Conservation (phyloP, 2,113 vertebrate species). For the Atrichornis clamosus region DNA sequence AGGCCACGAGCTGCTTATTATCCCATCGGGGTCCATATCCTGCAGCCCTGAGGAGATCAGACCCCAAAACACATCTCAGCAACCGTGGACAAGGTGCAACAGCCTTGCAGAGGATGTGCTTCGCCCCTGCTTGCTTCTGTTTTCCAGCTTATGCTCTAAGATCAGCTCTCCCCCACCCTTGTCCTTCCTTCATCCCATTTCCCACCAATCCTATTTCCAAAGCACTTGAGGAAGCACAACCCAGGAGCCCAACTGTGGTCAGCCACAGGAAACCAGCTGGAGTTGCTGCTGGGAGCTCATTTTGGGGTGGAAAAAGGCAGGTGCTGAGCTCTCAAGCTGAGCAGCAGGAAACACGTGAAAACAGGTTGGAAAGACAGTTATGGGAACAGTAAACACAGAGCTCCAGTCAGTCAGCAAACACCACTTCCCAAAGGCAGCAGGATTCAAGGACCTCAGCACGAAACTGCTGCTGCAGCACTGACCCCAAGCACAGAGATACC, state of each 20-base stretch:
- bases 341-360: background rate
- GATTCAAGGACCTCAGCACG: background rate
- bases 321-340: background rate
- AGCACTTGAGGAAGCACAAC: accelerated
- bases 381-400: background rate
- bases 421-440: background rate
- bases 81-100: background rate
- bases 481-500: background rate
- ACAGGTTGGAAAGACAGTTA: background rate
- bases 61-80: background rate
- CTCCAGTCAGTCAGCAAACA: background rate
- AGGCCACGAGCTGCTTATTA: background rate
- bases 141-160: background rate
- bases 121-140: background rate
- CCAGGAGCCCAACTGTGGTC: background rate
- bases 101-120: background rate
- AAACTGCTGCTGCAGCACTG: background rate
- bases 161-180: background rate
- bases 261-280: background rate
- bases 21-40: no score
- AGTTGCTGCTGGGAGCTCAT: background rate
- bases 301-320: background rate
- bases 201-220: background rate
- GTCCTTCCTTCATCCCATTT: background rate
- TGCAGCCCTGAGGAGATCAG: background rate